Conservation (phyloP, 2,888 invertebrate species). For the Cryptocephalus primarius region DNA sequence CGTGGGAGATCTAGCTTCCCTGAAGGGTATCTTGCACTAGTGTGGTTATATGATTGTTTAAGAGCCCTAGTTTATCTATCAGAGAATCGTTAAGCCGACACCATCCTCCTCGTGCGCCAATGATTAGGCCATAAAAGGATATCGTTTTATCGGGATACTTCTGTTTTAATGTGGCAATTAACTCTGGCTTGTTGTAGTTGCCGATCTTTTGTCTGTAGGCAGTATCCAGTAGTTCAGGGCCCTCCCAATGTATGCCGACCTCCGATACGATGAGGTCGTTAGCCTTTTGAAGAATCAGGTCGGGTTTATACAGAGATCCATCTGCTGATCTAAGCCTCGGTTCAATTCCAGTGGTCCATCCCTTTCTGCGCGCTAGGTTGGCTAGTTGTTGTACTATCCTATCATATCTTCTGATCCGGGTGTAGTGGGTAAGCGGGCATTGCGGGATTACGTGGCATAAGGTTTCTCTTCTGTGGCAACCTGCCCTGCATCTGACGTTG, state of each 20-base stretch:
- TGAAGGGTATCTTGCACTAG: too few relatives aligned
- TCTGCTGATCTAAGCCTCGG: conserved; percentile 12
- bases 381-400: conserved; percentile 4
- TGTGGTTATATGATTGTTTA: too few relatives aligned
- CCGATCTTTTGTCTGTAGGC: too few relatives aligned
- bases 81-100: too few relatives aligned
- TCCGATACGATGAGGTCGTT: conserved; percentile 1
- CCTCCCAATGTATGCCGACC: conserved; percentile 7
- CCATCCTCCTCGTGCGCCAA: too few relatives aligned
- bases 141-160: too few relatives aligned
- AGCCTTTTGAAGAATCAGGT: conserved; percentile 2
- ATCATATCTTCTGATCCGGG: conserved; percentile 7
- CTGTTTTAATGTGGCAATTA: too few relatives aligned
- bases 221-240: too few relatives aligned
- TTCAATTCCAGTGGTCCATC: conserved; percentile 12
- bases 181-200: too few relatives aligned
- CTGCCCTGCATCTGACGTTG: not conserved
- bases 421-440: conserved; percentile 7
- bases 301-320: conserved; percentile 16
- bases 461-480: conserved; percentile 4
- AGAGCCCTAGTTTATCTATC: too few relatives aligned
- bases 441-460: conserved; percentile 9
- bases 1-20: too few relatives aligned
- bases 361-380: not conserved
- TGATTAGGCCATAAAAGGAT: too few relatives aligned